Evolutionary conservation across 2,797 vertebrate genomes (phyloP), one percentile per base, ranked within the genome.

Genomic region (Gymnothorax reevesii): DNA sequence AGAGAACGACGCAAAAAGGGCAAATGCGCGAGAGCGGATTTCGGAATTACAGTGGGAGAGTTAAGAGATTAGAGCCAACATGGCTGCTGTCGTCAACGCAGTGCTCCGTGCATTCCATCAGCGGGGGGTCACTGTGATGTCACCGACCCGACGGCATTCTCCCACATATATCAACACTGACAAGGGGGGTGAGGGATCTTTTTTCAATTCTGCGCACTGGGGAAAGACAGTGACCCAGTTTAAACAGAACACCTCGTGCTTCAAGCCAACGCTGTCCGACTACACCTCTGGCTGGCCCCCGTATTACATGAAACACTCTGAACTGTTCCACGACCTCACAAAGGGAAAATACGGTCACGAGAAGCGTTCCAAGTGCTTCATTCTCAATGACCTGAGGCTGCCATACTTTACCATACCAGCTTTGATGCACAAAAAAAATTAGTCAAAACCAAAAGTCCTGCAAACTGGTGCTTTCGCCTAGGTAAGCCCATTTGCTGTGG

Each of bases 201-300:
- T 64, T 69, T 25, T 27, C 66, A n/a, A 12, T n/a, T 69, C 5
- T 27, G 66, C 66, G 2, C 66, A 25, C 8, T 10, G 22, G 66
- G 57, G 66, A 69, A 27, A 69, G 66, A 69, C n/a, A 64, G 15
- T 64, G n/a, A 69, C 66, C 66, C 66, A 69, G 66, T 69, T 69
- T 27, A 69, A 22, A 27, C 4, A 25, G 4, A 2, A 69, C 66
- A 2, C 22, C n/a, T 25, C 10, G 66, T 69, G 66, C 66, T 69
- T 27, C 9, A 69, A 69, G 22, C 66, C 22, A 69, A 22, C 22
- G 66, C 8, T 20, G 20, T 69, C n/a, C 2, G 66, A n/a, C 4
- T 69, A 7, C 22, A 7, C 66, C n/a, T 69, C n/a, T 12, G n/a
- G 66, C 22, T 3, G n/a, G n/a, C 66, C 3, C n/a, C 66, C 5